phyloP scores from a whole-genome alignment of 2,113 vertebrate genomes.

The Megaceryle torquata region DNA sequence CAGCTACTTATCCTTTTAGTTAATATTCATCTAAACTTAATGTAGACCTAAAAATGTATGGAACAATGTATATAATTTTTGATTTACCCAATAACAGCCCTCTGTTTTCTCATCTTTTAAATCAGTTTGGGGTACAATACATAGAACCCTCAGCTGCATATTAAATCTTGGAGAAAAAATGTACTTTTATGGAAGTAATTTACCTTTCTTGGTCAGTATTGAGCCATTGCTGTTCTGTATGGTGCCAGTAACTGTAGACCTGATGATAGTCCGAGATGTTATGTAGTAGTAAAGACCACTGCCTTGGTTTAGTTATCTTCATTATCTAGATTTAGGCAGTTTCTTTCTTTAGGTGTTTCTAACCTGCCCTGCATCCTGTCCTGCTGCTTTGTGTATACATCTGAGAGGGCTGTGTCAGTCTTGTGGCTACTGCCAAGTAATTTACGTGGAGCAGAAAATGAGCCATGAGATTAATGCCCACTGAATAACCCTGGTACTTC shows the following conservation, averaged over 20 bases:
- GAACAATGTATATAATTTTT: background rate
- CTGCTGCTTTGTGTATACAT: accelerated
- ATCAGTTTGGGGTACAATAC: no score
- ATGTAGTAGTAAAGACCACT: background rate
- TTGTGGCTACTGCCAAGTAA: background rate
- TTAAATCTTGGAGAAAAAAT: background rate
- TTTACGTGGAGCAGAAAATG: accelerated
- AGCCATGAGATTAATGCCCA: background rate
- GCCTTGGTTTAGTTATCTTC: background rate
- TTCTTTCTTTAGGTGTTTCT: background rate
- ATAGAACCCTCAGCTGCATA: background rate
- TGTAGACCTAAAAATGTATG: background rate
- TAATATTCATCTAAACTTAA: background rate
- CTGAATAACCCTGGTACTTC: background rate
- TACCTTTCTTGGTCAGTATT: background rate
- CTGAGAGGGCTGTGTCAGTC: background rate
- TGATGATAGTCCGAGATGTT: background rate
- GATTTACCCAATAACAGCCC: background rate
- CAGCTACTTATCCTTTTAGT: background rate
- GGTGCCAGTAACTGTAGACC: accelerated
- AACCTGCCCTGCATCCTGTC: background rate
- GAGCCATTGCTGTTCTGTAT: background rate
- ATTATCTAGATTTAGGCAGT: background rate
- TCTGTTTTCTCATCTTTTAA: background rate
- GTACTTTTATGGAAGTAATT: background rate